Percentiles rank a stretch among this genome's conserved stretches.
phyloP scores from a whole-genome alignment of 2,888 invertebrate genomes.

The Quadroppia sp. region DNA sequence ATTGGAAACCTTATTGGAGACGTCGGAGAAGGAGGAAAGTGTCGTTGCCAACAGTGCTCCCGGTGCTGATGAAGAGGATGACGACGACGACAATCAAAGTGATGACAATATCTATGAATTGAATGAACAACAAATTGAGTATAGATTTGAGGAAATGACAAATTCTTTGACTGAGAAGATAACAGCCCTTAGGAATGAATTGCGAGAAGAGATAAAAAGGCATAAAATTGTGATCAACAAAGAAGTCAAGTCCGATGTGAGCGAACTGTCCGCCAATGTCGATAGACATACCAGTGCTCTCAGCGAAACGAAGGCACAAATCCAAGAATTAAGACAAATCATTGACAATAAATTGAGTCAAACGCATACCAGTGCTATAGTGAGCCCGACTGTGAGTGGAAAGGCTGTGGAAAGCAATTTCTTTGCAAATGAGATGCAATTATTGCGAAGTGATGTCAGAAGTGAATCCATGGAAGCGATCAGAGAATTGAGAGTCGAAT shows the following conservation, averaged over 20 bases:
- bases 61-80: constrained; percentile 16
- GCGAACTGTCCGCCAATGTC: not conserved
- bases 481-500: not conserved
- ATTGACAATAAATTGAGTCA: not conserved
- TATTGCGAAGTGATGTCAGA: constrained; percentile 24
- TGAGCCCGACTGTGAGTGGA: not conserved
- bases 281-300: constrained; percentile 12
- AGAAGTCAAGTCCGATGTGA: not conserved
- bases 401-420: not conserved
- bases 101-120: constrained; percentile 15
- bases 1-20: constrained; percentile 3
- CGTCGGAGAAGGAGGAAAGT: constrained; percentile 5
- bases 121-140: constrained; percentile 25
- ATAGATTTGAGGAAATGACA: constrained; percentile 26
- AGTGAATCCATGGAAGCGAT: not conserved
- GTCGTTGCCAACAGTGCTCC: not conserved
- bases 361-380: not conserved
- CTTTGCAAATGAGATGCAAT: constrained; percentile 20
- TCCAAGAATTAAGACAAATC: constrained; percentile 5
- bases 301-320: not conserved
- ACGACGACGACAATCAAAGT: constrained; percentile 25
- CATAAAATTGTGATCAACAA: not conserved
- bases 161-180: constrained; percentile 21
- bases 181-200: not conserved
- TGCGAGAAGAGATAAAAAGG: constrained; percentile 22